A percentile compares a stretch with the other conserved stretches of the same genome.
Conservation (phyloP, 2,113 vertebrate genomes). For the Nothoprocta perdicaria region DNA sequence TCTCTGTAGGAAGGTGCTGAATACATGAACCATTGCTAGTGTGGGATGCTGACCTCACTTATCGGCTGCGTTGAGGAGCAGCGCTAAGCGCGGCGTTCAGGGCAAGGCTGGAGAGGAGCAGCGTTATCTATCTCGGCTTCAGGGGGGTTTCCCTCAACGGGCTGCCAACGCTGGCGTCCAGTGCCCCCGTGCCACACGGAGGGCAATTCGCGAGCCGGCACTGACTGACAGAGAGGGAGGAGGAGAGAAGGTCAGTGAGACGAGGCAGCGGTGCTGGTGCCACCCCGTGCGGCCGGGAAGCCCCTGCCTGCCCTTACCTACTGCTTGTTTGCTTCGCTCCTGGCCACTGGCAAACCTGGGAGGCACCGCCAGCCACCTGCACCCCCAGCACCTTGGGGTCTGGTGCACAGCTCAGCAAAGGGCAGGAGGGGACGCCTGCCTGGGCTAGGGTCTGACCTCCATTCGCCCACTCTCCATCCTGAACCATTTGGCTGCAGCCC, state of each 20-base stretch:
- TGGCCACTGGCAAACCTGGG: not conserved
- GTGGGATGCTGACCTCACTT: too few species aligned
- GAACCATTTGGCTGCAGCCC: not conserved
- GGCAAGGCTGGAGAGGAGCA: not conserved
- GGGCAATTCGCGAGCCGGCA: too few species aligned
- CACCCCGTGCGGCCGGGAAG: not conserved
- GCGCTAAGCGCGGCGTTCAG: not conserved
- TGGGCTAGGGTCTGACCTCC: not conserved
- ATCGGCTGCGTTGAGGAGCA: not conserved
- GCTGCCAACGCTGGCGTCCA: not conserved
- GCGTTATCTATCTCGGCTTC: not conserved
- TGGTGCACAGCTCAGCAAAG: not conserved
- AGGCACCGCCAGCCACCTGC: not conserved
- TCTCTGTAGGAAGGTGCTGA: not conserved
- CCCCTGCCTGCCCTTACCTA: not conserved
- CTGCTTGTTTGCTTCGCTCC: not conserved
- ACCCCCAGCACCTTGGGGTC: not conserved
- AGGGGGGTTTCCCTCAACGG: not conserved
- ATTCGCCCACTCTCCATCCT: not conserved
- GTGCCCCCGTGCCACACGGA: not conserved
- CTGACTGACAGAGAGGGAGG: not conserved
- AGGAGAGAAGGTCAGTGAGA: not conserved
- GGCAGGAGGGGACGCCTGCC: not conserved
- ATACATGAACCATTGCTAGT: too few species aligned
- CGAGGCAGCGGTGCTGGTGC: fast-evolving